A percentile compares a stretch with the other conserved stretches of the same genome.
These are phyloP conservation scores for Micrasema minimum DNA, from an alignment of 1,140 invertebrate genomes.

Conservation along the genomic window DNA sequence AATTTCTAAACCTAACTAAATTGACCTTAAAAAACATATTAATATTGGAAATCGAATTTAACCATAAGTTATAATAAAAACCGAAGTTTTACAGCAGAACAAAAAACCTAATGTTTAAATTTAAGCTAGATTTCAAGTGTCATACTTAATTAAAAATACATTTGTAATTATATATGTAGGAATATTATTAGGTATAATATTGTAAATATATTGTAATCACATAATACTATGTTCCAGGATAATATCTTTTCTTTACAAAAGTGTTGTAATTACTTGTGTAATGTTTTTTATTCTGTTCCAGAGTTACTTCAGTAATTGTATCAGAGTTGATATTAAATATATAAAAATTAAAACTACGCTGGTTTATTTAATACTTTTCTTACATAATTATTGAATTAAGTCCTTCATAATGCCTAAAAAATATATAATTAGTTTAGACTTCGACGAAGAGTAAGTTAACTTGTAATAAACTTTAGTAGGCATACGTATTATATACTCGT, in stretches of 20 bases:
- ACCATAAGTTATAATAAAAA: no score
- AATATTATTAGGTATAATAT: no score
- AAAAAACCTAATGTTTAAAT: no score
- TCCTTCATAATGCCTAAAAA: not conserved
- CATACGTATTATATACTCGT: no score
- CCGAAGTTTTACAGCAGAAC: no score
- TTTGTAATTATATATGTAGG: no score
- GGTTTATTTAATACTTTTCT: not conserved
- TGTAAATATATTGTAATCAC: no score
- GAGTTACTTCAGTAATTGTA: conserved; percentile 17
- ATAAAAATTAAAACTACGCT: not conserved
- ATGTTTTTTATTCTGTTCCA: not conserved
- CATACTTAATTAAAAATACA: no score
- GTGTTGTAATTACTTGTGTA: conserved; percentile 7
- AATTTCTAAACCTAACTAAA: conserved; percentile 55
- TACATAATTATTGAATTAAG: not conserved
- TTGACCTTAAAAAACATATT: no score
- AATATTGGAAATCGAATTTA: no score
- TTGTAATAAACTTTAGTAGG: no score
- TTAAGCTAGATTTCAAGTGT: no score
- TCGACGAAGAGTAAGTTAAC: not conserved
- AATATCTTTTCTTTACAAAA: not conserved
- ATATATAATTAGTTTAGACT: not conserved
- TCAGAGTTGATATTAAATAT: conserved; percentile 26
- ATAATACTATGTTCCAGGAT: not conserved